These are phyloP conservation scores for Zaprionus africanus DNA, from an alignment of 1,140 invertebrate genomes.

Conservation along the genomic window DNA sequence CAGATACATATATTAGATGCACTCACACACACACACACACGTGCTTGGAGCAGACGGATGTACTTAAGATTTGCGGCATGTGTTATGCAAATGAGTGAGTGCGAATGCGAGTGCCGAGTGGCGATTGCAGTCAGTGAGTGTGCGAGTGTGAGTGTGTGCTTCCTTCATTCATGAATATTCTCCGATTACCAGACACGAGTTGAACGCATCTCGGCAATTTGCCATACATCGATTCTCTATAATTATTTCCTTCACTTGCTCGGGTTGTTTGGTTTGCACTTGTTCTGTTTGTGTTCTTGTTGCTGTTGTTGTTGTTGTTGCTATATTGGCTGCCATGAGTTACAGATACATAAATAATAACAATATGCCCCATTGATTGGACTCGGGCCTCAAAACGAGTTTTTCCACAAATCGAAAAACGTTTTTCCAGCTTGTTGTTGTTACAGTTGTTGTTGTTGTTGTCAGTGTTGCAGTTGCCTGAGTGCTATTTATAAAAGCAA, in stretches of 20 bases:
- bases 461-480: constrained; percentile 30
- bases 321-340: constrained; percentile 68
- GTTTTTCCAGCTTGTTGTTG: constrained; percentile 52
- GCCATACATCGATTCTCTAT: constrained; percentile 21
- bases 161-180: constrained; percentile 54
- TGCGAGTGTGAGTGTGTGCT: constrained; percentile 25
- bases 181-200: constrained; percentile 59
- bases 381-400: constrained; percentile 59
- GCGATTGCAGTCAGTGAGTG: constrained; percentile 28
- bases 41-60: neutral
- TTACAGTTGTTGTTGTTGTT: constrained; percentile 36
- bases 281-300: constrained; percentile 29
- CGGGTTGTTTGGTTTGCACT: constrained; percentile 50
- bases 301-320: constrained; percentile 43
- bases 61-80: neutral
- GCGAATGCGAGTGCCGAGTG: constrained; percentile 7
- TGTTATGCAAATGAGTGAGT: constrained; percentile 15
- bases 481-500: constrained; percentile 45
- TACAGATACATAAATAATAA: constrained; percentile 78
- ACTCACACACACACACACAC: neutral
- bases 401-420: constrained; percentile 60
- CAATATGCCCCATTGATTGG: constrained; percentile 76
- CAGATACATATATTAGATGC: constrained; percentile 51
- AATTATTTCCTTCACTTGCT: constrained; percentile 58
- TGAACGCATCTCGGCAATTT: constrained; percentile 53